Percentiles rank a stretch among this genome's conserved stretches.
phyloP scores from a whole-genome alignment of 2,888 invertebrate genomes.

The Polydrusus cervinus region DNA sequence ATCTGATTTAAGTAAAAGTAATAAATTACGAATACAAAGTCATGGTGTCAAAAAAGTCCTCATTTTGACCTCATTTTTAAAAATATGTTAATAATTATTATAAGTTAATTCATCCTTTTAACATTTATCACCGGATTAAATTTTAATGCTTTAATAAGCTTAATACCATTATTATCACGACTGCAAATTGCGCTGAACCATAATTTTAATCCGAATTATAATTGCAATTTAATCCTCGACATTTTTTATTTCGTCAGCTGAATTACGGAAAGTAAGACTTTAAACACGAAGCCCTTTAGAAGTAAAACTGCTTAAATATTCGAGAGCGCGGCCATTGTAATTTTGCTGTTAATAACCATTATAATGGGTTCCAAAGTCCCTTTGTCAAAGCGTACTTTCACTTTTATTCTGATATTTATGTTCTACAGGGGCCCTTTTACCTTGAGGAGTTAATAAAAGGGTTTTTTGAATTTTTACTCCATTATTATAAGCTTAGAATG shows the following conservation, averaged over 20 bases:
- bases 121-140: too few relatives aligned
- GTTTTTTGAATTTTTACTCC: slow-evolving; percentile 2
- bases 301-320: slow-evolving; percentile 17
- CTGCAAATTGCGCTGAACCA: background rate
- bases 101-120: too few relatives aligned
- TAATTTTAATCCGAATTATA: slow-evolving; percentile 10
- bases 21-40: too few relatives aligned
- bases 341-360: slow-evolving; percentile 11
- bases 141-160: too few relatives aligned
- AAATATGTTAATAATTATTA: too few relatives aligned
- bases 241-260: slow-evolving; percentile 7
- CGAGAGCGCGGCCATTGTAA: slow-evolving; percentile 4
- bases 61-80: too few relatives aligned
- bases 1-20: too few relatives aligned
- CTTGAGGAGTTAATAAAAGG: slow-evolving; percentile 1
- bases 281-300: slow-evolving; percentile 4
- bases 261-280: slow-evolving; percentile 11
- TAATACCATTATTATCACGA: slow-evolving; percentile 1
- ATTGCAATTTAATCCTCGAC: background rate
- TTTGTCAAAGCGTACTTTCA: slow-evolving; percentile 13
- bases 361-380: slow-evolving; percentile 19
- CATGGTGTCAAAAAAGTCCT: too few relatives aligned
- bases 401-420: slow-evolving; percentile 21
- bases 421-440: background rate
- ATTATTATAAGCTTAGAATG: background rate